Conservation (phyloP, 2,113 vertebrate species). For the Phaethornis superciliosus region DNA sequence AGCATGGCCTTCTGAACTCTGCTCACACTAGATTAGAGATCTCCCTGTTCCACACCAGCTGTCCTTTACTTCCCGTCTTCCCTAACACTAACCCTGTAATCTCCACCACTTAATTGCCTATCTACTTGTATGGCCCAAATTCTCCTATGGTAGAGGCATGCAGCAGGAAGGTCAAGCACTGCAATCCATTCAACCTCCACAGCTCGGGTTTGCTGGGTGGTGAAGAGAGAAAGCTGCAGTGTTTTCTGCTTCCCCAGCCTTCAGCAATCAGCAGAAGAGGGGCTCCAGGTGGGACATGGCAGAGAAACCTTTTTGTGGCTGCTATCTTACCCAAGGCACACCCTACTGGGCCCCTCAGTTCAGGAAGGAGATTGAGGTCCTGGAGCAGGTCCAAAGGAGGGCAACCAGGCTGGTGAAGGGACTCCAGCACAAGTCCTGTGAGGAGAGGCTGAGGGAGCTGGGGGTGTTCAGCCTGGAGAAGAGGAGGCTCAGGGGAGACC, state of each 20-base stretch:
- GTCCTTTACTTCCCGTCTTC: neutral
- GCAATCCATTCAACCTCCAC: neutral
- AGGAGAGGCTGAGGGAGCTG: too few species aligned
- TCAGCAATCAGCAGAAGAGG: neutral
- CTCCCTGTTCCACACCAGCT: neutral
- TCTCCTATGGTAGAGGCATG: neutral
- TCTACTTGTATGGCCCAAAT: accelerated
- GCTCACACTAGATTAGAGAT: accelerated
- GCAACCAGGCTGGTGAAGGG: too few species aligned
- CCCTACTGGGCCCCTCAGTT: too few species aligned
- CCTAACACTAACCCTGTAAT: accelerated
- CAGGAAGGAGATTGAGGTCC: too few species aligned
- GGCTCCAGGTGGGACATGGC: accelerated
- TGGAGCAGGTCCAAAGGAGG: too few species aligned
- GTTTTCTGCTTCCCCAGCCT: neutral
- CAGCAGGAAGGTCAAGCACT: neutral
- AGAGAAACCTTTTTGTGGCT: neutral
- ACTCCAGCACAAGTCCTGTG: too few species aligned
- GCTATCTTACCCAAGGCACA: too few species aligned
- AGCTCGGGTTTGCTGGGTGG: neutral
- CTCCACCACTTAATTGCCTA: neutral
- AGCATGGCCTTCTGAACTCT: neutral
- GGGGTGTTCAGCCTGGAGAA: too few species aligned
- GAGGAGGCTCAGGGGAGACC: too few species aligned
- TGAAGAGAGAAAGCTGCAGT: neutral